Evolutionary conservation across 1,140 invertebrate genomes (phyloP), one percentile per base, ranked within the genome.

Genomic region (Aphelinus atriplicis): DNA sequence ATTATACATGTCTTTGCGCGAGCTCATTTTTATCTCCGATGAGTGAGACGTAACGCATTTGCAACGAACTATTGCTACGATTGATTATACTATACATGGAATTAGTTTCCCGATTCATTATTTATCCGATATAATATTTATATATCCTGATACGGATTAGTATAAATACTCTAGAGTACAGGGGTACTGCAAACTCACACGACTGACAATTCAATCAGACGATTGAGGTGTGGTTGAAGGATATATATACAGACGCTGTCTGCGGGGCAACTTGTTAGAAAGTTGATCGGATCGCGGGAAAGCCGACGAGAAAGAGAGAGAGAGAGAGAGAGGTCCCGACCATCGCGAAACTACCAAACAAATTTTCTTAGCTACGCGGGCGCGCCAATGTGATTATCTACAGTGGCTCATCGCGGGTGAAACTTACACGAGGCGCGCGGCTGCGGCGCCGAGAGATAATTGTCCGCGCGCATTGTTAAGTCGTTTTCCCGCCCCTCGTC

Each of bases 331-430:
- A 66, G 51, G 3, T 43, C 26, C 6, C 6, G 58, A 26, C 58
- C 6, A 60, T 7, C 58, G n/a, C 26, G 45, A 60, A 81, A 79
- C 76, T 79, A 63, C 71, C 79, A 82, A 82, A 82, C 80, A 81
- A 81, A 81, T 81, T 80, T 78, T 76, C 79, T 76, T 26, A 26
- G 26, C 26, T 26, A 26, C 26, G 26, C 77, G 78, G 77, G 71
- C 71, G 72, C 78, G 78, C 78, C 80, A 80, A 82, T 80, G 78
- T 79, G 79, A 81, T 81, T 81, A 81, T 60, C 71, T 66, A 56
- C 58, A 2, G 45, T 42, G 57, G 9, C 10, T 42, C 42, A n/a
- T 45, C 71, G 77, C 76, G 71, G 77, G 63, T 73, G 77, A 67
- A 80, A 80, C 76, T 81, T 79, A 77, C 77, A 80, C 76, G 78